Evolutionary conservation across 2,113 vertebrate genomes (phyloP).

Genomic region (Regulus satrapa): DNA sequence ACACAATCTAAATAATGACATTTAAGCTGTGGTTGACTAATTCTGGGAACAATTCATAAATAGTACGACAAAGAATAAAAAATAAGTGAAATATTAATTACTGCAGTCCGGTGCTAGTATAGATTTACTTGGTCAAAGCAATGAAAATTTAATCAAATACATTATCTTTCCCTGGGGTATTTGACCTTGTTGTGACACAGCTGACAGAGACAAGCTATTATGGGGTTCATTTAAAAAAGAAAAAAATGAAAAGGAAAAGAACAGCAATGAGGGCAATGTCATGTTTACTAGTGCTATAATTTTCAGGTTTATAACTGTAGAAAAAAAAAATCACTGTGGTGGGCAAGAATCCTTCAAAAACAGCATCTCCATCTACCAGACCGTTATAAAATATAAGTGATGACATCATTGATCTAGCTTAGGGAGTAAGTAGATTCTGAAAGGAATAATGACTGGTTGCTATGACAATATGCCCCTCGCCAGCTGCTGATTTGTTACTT

Average conservation of each 20-base stretch:
- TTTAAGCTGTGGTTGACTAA: background rate
- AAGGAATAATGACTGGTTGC: constrained; percentile 92
- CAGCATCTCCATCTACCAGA: constrained; percentile 49
- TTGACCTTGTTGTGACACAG: constrained; percentile 79
- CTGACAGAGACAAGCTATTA: constrained; percentile 65
- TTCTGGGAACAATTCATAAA: background rate
- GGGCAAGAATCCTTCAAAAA: constrained; percentile 63
- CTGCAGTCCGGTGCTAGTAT: constrained; percentile 41
- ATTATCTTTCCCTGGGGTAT: constrained; percentile 68
- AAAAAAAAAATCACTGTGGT: constrained; percentile 63
- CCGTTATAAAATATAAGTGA: constrained; percentile 75
- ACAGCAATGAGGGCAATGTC: background rate
- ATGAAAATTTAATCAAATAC: constrained; percentile 66
- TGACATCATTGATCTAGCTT: constrained; percentile 88
- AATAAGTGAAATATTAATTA: constrained; percentile 39
- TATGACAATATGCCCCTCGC: constrained; percentile 90
- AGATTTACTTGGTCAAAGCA: constrained; percentile 45
- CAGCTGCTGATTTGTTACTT: constrained; percentile 98
- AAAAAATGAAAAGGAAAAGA: background rate
- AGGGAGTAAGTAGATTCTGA: constrained; percentile 84
- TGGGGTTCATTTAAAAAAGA: background rate
- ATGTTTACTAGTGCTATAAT: constrained; percentile 46
- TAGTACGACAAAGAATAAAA: background rate
- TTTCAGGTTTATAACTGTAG: constrained; percentile 37
- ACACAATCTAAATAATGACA: background rate